These are phyloP conservation scores for Eugnorisma glareosa DNA, from an alignment of 2,888 invertebrate species.

Conservation along the genomic window DNA sequence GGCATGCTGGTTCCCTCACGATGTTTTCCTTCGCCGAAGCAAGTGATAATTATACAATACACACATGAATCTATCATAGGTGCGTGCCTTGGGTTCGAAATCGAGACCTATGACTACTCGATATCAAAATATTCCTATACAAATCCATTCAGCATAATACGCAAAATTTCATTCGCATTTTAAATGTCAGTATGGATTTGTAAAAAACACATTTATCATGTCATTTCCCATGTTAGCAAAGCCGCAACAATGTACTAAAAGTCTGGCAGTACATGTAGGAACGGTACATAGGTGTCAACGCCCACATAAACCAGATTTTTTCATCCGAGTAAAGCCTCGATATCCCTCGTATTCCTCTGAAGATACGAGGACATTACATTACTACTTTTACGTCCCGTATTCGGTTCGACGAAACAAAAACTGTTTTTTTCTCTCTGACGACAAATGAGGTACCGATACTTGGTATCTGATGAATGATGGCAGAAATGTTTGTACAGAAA, in stretches of 20 bases:
- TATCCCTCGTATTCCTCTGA: slow-evolving; percentile 31
- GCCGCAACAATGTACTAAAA: not conserved
- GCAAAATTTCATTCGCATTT: not conserved
- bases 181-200: not conserved
- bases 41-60: no score
- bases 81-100: no score
- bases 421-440: not conserved
- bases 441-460: slow-evolving; percentile 16
- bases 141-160: not conserved
- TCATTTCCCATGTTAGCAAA: not conserved
- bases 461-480: not conserved
- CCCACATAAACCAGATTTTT: slow-evolving; percentile 18
- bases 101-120: no score
- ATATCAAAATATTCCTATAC: no score
- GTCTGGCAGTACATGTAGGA: not conserved
- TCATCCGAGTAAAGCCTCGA: slow-evolving; percentile 34
- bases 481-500: not conserved
- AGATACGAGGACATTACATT: slow-evolving; percentile 47
- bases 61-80: no score
- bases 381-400: slow-evolving; percentile 25
- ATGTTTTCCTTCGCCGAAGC: no score
- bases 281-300: not conserved
- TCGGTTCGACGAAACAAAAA: slow-evolving; percentile 20
- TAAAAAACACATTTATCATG: not conserved
- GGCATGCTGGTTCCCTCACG: no score